Percentiles rank a stretch among this genome's conserved stretches.
These are phyloP conservation scores for Actias luna DNA, from an alignment of 2,888 invertebrate genomes.

Conservation along the genomic window DNA sequence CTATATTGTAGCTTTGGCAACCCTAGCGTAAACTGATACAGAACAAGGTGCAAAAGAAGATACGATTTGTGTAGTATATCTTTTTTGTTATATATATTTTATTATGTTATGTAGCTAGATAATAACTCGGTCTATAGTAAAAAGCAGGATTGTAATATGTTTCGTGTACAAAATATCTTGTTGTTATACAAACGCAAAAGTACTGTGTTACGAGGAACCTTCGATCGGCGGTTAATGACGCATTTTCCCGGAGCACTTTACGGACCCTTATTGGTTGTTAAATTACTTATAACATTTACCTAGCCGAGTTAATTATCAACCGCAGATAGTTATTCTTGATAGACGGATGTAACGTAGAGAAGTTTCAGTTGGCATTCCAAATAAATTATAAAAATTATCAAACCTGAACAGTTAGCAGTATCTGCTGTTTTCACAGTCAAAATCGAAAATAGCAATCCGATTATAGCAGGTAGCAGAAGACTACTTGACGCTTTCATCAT, in stretches of 20 bases:
- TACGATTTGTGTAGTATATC: background rate
- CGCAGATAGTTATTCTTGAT: slow-evolving; percentile 26
- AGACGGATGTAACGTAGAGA: slow-evolving; percentile 30
- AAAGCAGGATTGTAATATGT: background rate
- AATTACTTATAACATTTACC: slow-evolving; percentile 19
- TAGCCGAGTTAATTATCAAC: slow-evolving; percentile 28
- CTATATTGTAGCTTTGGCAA: background rate
- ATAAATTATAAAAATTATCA: slow-evolving; percentile 45
- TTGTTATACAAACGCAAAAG: slow-evolving; percentile 4
- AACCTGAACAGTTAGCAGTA: slow-evolving; percentile 47
- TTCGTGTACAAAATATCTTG: slow-evolving; percentile 4
- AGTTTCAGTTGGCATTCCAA: slow-evolving; percentile 31
- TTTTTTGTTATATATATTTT: background rate
- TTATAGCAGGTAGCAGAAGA: slow-evolving; percentile 44
- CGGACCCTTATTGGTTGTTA: slow-evolving; percentile 7
- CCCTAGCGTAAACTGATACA: slow-evolving; percentile 1
- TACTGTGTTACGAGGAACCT: slow-evolving; percentile 9
- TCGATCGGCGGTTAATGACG: slow-evolving; percentile 7
- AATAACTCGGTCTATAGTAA: slow-evolving; percentile 3
- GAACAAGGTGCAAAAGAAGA: slow-evolving; percentile 11
- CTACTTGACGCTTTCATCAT: slow-evolving; percentile 53
- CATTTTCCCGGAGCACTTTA: slow-evolving; percentile 7
- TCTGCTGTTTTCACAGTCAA: slow-evolving; percentile 33
- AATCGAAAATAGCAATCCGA: slow-evolving; percentile 45
- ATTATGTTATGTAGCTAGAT: slow-evolving; percentile 2